phyloP scores from a whole-genome alignment of 1,140 invertebrate genomes.

The Drosophila sproati region DNA sequence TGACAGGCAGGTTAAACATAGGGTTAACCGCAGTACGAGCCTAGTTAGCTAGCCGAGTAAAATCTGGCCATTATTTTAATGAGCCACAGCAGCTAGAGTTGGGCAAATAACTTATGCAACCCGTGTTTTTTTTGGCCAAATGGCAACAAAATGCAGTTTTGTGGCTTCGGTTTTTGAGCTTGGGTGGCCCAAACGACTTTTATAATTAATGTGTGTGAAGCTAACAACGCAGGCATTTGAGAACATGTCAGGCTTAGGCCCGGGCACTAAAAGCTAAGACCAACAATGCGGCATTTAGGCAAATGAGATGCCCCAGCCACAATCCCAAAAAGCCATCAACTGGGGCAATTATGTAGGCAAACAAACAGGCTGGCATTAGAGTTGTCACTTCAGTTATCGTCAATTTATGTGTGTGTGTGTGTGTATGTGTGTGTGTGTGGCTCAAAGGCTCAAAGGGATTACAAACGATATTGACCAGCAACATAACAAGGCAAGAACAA shows the following conservation, averaged over 20 bases:
- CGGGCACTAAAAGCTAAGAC: slow-evolving; percentile 35
- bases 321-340: slow-evolving; percentile 49
- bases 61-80: slow-evolving; percentile 57
- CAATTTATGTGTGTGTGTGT: slow-evolving; percentile 43
- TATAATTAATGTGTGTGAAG: slow-evolving; percentile 72
- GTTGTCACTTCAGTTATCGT: slow-evolving; percentile 57
- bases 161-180: slow-evolving; percentile 8
- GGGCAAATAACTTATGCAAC: slow-evolving; percentile 38
- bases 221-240: slow-evolving; percentile 26
- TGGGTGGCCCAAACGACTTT: slow-evolving; percentile 33
- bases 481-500: slow-evolving; percentile 69
- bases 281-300: slow-evolving; percentile 50
- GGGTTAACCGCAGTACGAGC: slow-evolving; percentile 21
- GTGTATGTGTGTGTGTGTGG: slow-evolving; percentile 27
- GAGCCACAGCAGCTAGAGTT: slow-evolving; percentile 8
- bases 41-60: slow-evolving; percentile 22
- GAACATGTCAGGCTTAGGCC: slow-evolving; percentile 57
- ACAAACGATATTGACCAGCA: slow-evolving; percentile 79
- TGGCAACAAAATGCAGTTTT: slow-evolving; percentile 46
- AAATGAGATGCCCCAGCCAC: slow-evolving; percentile 39
- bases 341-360: slow-evolving; percentile 77
- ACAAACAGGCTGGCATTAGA: slow-evolving; percentile 67
- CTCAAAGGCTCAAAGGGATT: slow-evolving; percentile 69
- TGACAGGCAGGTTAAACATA: slow-evolving; percentile 35
- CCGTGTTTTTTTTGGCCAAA: not conserved